phyloP scores from a whole-genome alignment of 1,140 invertebrate genomes.

The Drosophila saltans region DNA sequence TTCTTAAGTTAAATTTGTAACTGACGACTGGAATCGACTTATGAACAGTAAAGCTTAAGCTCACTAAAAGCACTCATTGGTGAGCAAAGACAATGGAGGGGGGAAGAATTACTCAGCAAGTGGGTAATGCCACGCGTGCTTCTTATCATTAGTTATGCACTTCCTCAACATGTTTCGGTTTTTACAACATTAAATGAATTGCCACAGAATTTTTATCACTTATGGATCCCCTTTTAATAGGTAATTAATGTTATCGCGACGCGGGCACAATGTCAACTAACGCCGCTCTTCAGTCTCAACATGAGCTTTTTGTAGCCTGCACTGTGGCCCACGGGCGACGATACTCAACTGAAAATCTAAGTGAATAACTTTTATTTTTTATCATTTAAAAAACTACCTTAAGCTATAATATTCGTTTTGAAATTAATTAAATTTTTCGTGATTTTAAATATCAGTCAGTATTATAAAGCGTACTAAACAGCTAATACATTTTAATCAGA shows the following conservation, averaged over 20 bases:
- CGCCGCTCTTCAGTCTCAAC: background rate
- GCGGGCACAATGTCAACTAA: slow-evolving; percentile 19
- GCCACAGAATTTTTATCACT: slow-evolving; percentile 1
- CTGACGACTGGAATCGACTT: slow-evolving; percentile 31
- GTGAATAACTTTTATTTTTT: no score
- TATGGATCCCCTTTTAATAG: background rate
- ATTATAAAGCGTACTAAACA: no score
- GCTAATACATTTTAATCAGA: no score
- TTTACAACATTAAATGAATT: slow-evolving; percentile 10
- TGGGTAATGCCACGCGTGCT: slow-evolving; percentile 22
- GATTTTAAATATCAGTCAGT: no score
- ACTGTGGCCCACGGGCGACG: background rate
- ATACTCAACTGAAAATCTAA: background rate
- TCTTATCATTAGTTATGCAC: background rate
- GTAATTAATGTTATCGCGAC: slow-evolving; percentile 3
- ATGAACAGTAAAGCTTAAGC: slow-evolving; percentile 18
- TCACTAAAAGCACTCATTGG: background rate
- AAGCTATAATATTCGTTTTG: no score
- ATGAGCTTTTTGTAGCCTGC: background rate
- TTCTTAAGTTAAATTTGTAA: slow-evolving; percentile 43
- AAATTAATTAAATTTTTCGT: no score
- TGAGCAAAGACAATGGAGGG: background rate
- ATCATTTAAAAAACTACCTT: no score
- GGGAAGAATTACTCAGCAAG: slow-evolving; percentile 4
- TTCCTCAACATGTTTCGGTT: background rate